phyloP scores from a whole-genome alignment of 1,140 invertebrate species.

The Lamellibrachia luymesi region DNA sequence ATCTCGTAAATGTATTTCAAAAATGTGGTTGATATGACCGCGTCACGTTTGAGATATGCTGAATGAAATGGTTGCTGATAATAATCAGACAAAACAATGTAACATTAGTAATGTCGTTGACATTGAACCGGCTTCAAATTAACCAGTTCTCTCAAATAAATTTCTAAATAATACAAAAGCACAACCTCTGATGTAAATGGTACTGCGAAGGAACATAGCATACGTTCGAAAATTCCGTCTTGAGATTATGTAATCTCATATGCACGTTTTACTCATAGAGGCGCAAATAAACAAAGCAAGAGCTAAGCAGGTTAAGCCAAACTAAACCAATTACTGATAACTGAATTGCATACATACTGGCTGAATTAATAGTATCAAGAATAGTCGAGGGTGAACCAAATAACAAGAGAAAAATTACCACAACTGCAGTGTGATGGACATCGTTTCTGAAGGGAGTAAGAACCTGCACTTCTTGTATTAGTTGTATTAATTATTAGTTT shows the following conservation, averaged over 20 bases:
- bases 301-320: too few species aligned
- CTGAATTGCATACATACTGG: neutral
- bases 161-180: neutral
- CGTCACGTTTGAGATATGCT: neutral
- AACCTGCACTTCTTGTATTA: neutral
- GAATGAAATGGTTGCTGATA: neutral
- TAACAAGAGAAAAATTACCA: neutral
- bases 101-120: neutral
- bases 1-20: neutral
- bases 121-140: neutral
- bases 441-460: neutral
- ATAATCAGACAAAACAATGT: neutral
- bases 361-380: too few species aligned
- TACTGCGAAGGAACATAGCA: neutral
- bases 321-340: neutral
- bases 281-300: neutral
- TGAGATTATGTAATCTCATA: neutral
- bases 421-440: neutral
- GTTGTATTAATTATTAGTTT: neutral
- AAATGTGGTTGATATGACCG: neutral
- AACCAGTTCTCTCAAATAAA: neutral
- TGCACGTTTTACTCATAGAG: neutral
- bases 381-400: neutral
- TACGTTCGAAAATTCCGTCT: neutral
- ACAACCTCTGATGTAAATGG: neutral